A percentile compares a stretch with the other conserved stretches of the same genome.
Conservation (phyloP, 2,888 invertebrate species). For the Trichacis sp. region DNA sequence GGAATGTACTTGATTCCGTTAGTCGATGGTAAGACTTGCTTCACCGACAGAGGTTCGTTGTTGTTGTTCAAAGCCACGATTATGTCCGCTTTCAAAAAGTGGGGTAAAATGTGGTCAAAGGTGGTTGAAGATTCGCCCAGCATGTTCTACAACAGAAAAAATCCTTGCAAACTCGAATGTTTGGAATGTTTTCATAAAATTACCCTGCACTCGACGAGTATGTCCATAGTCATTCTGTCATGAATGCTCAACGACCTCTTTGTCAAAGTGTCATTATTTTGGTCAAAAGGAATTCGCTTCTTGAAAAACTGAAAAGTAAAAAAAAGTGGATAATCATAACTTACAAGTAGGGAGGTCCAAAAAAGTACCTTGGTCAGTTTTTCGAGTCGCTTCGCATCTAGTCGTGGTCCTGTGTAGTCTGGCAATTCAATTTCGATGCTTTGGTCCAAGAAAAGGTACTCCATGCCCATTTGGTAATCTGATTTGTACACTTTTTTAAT, state of each 20-base stretch:
- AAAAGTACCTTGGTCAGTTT: conserved; percentile 73
- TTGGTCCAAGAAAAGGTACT: conserved; percentile 76
- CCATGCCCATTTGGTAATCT: conserved; percentile 70
- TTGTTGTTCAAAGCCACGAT: conserved; percentile 73
- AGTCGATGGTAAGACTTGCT: conserved; percentile 32
- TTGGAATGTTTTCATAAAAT: neutral
- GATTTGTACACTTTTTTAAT: conserved; percentile 73
- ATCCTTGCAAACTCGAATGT: too few species aligned
- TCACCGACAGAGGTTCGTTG: conserved; percentile 59
- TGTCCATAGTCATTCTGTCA: conserved; percentile 19
- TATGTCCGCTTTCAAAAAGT: conserved; percentile 76
- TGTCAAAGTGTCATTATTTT: too few species aligned
- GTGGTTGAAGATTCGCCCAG: conserved; percentile 70
- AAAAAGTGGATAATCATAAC: neutral
- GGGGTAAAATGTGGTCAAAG: conserved; percentile 76
- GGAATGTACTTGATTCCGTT: conserved; percentile 51
- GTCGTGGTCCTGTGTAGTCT: conserved; percentile 72
- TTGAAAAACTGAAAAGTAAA: neutral
- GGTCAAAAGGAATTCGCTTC: neutral
- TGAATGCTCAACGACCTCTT: neutral
- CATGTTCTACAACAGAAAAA: conserved; percentile 53
- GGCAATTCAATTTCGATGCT: conserved; percentile 74
- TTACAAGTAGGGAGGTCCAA: neutral
- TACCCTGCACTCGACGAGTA: conserved; percentile 38
- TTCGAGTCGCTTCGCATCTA: conserved; percentile 71